Evolutionary conservation across 2,113 vertebrate species (phyloP).

Genomic region (Pachypanchax playfairii): DNA sequence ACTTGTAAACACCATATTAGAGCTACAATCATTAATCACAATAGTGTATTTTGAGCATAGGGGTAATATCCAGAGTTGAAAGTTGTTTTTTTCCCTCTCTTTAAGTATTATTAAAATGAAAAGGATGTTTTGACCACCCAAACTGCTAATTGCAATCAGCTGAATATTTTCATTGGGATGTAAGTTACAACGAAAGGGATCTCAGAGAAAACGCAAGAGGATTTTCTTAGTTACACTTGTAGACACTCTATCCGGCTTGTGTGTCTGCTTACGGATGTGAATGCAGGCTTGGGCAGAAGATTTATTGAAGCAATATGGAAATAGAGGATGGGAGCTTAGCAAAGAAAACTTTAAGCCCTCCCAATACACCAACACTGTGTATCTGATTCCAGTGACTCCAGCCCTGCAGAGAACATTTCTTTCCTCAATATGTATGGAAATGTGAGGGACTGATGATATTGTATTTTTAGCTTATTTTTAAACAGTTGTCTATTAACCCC

Average conservation of each 20-base stretch:
- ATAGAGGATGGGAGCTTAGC: slow-evolving; percentile 56
- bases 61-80: slow-evolving; percentile 14
- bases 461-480: slow-evolving; percentile 60
- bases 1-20: slow-evolving; percentile 2
- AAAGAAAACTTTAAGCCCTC: slow-evolving; percentile 59
- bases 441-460: slow-evolving; percentile 72
- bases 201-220: slow-evolving; percentile 27
- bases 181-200: slow-evolving; percentile 20
- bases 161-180: slow-evolving; percentile 16
- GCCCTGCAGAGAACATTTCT: slow-evolving; percentile 42
- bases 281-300: slow-evolving; percentile 47
- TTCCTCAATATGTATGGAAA: slow-evolving; percentile 79
- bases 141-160: background rate
- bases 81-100: slow-evolving; percentile 1
- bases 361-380: slow-evolving; percentile 43
- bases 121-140: slow-evolving; percentile 21
- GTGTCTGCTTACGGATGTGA: slow-evolving; percentile 57
- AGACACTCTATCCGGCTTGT: slow-evolving; percentile 50
- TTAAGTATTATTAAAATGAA: slow-evolving; percentile 20
- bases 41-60: background rate
- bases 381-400: slow-evolving; percentile 60
- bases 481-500: too few relatives aligned
- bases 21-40: background rate
- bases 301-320: slow-evolving; percentile 59
- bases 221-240: slow-evolving; percentile 49